Evolutionary conservation across 30 jellyfish, hydroid and myxozoan species (phyloP), one percentile per base, ranked within the genome.

Genomic region (Catostylus mosaicus): DNA sequence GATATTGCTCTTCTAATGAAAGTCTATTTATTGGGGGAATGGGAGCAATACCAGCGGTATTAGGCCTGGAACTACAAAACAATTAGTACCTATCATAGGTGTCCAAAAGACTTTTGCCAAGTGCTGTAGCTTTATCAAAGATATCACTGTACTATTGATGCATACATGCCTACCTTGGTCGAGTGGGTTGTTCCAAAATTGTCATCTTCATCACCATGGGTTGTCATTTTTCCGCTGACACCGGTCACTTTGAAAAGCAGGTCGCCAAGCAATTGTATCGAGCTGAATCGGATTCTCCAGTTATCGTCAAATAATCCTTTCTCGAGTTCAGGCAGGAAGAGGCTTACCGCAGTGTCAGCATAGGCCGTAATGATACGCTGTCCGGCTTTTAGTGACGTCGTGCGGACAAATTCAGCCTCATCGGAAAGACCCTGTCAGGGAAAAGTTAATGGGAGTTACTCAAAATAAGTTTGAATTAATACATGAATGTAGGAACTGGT

Each of bases 201-300:
- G 51, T 93, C 98, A 74, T 93, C 98, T 77, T 93, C 98, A 45
- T 88, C 98, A 14, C 97, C 97, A 30, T 86, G 96, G 10, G 98
- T 93, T 31, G 98, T 86, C 95, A 80, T 90, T 46, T 93, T 93
- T 3, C 98, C 98, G 11, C 96, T 65, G 24, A 93, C 98, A 3
- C 98, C 98, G 4, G 98, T 86, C 73, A 93, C 85, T 33, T 75
- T 87, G 88, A 93, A 93, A 73, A 93, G 89, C 93, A 93, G 61
- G 82, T 93, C 98, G 32, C 98, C 98, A 4, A 93, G 90, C 69
- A 93, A 57, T 50, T 93, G 98, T 0, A 93, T 90, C 4, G 98
- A 93, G 74, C 97, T 87, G 88, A 33, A 87, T 22, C 98, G 97
- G 50, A 93, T 93, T 51, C 98, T 92, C 98, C 98, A 93, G 90